phyloP scores from a whole-genome alignment of 1,140 invertebrate species.

The Hycleus phaleratus region DNA sequence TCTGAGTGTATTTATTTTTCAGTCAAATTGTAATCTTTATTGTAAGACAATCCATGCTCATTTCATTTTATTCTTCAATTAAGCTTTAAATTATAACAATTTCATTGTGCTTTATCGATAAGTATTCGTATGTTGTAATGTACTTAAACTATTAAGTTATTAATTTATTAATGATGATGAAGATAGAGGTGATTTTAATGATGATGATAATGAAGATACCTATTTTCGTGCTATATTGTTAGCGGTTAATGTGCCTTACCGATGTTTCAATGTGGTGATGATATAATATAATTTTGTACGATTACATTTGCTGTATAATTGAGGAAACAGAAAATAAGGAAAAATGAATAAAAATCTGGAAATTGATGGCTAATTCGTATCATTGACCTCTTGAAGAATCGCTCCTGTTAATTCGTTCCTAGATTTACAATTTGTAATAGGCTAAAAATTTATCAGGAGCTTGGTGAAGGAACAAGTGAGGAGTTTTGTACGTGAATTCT shows the following conservation, averaged over 20 bases:
- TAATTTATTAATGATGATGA: neutral
- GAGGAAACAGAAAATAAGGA: neutral
- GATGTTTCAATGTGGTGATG: slow-evolving; percentile 19
- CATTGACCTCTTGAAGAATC: too few relatives aligned
- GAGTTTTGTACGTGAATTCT: too few relatives aligned
- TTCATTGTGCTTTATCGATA: slow-evolving; percentile 1
- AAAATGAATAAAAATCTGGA: too few relatives aligned
- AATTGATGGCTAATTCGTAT: too few relatives aligned
- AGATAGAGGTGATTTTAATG: too few relatives aligned
- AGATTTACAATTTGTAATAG: too few relatives aligned
- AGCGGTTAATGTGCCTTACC: slow-evolving; percentile 24
- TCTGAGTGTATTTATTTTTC: neutral
- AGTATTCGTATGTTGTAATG: slow-evolving; percentile 1
- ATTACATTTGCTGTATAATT: slow-evolving; percentile 15
- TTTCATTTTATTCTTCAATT: neutral
- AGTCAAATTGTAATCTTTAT: neutral
- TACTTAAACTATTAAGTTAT: slow-evolving; percentile 6
- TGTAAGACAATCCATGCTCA: neutral
- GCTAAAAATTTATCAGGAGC: too few relatives aligned
- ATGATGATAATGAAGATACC: neutral
- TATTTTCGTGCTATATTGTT: slow-evolving; percentile 15
- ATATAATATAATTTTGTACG: slow-evolving; percentile 19
- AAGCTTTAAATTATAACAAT: slow-evolving; percentile 2
- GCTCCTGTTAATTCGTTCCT: too few relatives aligned
- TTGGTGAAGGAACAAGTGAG: too few relatives aligned